Conservation (phyloP, 2,113 vertebrate species). For the Dromiciops gliroides region DNA sequence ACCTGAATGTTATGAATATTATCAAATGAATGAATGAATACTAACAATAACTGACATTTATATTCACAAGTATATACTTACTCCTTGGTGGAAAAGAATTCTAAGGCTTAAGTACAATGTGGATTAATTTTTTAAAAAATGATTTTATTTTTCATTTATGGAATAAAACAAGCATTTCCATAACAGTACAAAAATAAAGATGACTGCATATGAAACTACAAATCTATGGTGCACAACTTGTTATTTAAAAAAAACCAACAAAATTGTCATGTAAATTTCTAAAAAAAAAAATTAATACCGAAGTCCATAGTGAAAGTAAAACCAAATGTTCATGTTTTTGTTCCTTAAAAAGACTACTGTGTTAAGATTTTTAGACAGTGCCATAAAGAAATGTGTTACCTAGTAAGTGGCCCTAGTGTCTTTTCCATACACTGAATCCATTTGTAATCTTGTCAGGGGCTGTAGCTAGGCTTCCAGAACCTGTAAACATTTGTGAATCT, state of each 20-base stretch:
- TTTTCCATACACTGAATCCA: neutral
- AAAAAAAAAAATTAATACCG: neutral
- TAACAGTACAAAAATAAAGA: neutral
- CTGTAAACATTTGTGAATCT: neutral
- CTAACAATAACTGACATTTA: neutral
- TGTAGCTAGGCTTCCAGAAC: neutral
- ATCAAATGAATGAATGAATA: neutral
- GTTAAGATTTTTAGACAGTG: neutral
- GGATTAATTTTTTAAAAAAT: constrained; percentile 25
- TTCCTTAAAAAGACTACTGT: neutral
- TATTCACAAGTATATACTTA: constrained; percentile 35
- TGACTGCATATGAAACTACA: neutral
- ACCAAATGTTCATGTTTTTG: neutral
- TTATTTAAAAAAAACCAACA: neutral
- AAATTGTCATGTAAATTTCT: neutral
- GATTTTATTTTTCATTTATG: no score
- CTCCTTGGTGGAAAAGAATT: constrained; percentile 35
- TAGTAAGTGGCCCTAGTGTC: neutral
- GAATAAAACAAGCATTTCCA: neutral
- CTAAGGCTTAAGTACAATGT: constrained; percentile 5
- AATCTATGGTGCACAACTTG: neutral
- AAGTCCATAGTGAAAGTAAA: neutral
- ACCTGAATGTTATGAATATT: neutral
- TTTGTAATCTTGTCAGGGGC: neutral
- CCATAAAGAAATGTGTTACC: neutral